Conservation (phyloP, 2,113 vertebrate species). For the Clarias batrachus region DNA sequence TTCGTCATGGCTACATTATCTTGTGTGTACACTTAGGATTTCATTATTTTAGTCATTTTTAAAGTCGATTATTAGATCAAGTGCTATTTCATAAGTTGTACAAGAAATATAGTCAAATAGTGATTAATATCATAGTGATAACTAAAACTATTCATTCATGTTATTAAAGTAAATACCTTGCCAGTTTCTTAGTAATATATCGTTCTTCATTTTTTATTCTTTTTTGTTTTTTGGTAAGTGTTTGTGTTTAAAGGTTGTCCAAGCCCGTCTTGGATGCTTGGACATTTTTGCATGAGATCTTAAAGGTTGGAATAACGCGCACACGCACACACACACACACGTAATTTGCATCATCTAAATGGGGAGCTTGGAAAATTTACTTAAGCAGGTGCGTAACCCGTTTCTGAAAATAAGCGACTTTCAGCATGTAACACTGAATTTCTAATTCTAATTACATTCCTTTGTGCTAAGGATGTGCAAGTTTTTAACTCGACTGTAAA, state of each 20-base stretch:
- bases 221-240: neutral
- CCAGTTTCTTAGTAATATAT: neutral
- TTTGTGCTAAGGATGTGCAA: neutral
- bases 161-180: neutral
- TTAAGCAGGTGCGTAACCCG: neutral
- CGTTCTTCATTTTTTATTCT: neutral
- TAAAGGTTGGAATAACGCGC: neutral
- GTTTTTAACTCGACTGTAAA: neutral
- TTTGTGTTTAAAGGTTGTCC: neutral
- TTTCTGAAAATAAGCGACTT: neutral
- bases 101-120: neutral
- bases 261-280: neutral
- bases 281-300: neutral
- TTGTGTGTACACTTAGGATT: neutral
- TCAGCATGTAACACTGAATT: neutral
- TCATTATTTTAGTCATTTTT: too few species aligned
- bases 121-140: neutral
- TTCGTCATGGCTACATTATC: neutral
- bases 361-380: neutral
- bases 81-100: neutral
- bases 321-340: neutral
- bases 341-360: neutral
- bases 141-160: neutral
- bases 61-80: neutral
- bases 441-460: neutral